Conservation (phyloP, 2,888 invertebrate genomes). For the Eupithecia exiguata region DNA sequence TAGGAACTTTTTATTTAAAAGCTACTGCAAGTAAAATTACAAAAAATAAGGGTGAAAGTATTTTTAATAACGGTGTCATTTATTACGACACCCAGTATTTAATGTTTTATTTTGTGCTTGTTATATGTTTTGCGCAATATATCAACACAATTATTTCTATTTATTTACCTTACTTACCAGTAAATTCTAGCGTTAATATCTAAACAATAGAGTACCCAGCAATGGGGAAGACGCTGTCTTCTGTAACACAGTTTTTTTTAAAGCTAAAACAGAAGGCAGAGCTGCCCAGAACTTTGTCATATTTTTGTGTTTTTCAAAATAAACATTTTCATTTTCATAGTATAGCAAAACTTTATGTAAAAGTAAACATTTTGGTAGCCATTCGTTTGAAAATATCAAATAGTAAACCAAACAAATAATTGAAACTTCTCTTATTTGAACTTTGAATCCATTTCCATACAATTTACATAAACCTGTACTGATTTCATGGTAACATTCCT, state of each 20-base stretch:
- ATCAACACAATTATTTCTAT: too few relatives aligned
- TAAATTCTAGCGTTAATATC: too few relatives aligned
- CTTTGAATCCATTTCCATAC: constrained; percentile 13
- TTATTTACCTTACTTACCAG: too few relatives aligned
- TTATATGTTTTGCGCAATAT: too few relatives aligned
- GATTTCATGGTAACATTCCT: constrained; percentile 6
- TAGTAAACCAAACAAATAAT: constrained; percentile 7
- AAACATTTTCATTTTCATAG: too few relatives aligned
- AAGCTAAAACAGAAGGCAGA: too few relatives aligned
- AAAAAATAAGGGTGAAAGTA: not conserved
- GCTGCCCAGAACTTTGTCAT: too few relatives aligned
- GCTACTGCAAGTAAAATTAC: not conserved
- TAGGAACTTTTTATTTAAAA: not conserved
- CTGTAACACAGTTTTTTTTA: too few relatives aligned
- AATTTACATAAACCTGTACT: constrained; percentile 8
- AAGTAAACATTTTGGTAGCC: not conserved
- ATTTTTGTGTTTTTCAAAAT: too few relatives aligned
- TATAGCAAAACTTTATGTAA: not conserved
- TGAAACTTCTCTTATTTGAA: constrained; percentile 8
- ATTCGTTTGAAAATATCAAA: not conserved
- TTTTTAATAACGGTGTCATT: not conserved
- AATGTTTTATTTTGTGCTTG: not conserved
- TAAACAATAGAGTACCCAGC: too few relatives aligned
- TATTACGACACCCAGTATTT: not conserved
- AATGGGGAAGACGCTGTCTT: too few relatives aligned